These are phyloP conservation scores for Microtus montanus DNA, from an alignment of 2,113 vertebrate genomes.

Conservation along the genomic window DNA sequence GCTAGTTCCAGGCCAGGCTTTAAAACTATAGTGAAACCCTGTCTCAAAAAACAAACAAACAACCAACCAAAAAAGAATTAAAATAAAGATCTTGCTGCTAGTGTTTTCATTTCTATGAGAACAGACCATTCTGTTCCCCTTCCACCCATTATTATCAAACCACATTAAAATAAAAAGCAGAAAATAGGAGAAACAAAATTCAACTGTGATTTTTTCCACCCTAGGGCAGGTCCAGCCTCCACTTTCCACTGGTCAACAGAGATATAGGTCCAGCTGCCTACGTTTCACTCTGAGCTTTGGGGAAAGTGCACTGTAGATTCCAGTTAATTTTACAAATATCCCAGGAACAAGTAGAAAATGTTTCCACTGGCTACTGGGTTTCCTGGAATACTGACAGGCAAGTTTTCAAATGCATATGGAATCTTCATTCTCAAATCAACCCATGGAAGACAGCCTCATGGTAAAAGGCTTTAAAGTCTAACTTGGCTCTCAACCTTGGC, in stretches of 20 bases:
- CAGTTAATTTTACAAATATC: conserved; percentile 34
- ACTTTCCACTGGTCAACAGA: background rate
- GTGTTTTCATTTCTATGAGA: background rate
- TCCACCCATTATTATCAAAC: background rate
- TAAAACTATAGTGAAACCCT: too few relatives aligned
- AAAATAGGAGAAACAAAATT: background rate
- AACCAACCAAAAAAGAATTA: background rate
- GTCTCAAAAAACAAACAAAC: too few relatives aligned
- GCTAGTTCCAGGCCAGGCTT: too few relatives aligned
- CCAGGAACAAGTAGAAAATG: conserved; percentile 22
- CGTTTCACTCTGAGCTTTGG: background rate
- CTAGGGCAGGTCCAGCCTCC: background rate
- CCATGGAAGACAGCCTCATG: background rate
- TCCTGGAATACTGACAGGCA: conserved; percentile 18
- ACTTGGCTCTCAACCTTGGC: background rate
- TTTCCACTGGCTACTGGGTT: background rate
- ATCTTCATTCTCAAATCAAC: conserved; percentile 58
- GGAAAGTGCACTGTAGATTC: background rate
- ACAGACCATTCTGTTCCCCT: background rate
- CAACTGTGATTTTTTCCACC: background rate
- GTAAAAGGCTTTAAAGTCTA: conserved; percentile 2
- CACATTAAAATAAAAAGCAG: conserved; percentile 45
- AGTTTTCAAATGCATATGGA: conserved; percentile 6
- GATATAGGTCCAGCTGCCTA: background rate
- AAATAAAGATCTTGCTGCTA: background rate